phyloP scores from a whole-genome alignment of 2,888 invertebrate species.

The Melanotus villosus region DNA sequence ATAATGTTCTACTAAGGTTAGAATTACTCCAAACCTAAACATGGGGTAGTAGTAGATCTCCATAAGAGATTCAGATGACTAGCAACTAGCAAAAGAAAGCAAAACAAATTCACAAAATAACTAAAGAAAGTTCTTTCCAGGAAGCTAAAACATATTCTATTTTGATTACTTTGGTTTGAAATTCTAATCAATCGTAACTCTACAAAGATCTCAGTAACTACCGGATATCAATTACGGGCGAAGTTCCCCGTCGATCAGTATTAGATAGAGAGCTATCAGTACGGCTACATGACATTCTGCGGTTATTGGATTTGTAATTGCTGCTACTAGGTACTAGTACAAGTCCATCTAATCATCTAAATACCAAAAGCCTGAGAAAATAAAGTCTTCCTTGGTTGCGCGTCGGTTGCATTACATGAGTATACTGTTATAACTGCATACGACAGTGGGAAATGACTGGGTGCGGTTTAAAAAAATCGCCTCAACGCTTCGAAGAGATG shows the following conservation, averaged over 20 bases:
- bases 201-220: no score
- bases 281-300: slow-evolving; percentile 28
- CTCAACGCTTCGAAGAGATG: slow-evolving; percentile 22
- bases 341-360: slow-evolving; percentile 30
- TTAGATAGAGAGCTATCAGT: slow-evolving; percentile 11
- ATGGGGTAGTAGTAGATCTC: no score
- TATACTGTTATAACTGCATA: slow-evolving; percentile 42
- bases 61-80: no score
- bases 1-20: no score
- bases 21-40: no score
- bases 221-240: not conserved
- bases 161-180: no score
- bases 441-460: slow-evolving; percentile 38
- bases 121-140: no score
- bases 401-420: slow-evolving; percentile 22
- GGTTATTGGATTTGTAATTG: slow-evolving; percentile 41
- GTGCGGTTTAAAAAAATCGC: slow-evolving; percentile 36
- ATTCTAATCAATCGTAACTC: no score
- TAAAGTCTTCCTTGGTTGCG: slow-evolving; percentile 29
- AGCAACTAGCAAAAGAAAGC: no score
- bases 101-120: no score
- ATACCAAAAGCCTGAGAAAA: slow-evolving; percentile 38
- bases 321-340: slow-evolving; percentile 20
- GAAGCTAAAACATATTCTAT: no score
- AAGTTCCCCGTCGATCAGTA: slow-evolving; percentile 17